Evolutionary conservation across 2,113 vertebrate species (phyloP), one percentile per base, ranked within the genome.

Genomic region (Proteles cristata): DNA sequence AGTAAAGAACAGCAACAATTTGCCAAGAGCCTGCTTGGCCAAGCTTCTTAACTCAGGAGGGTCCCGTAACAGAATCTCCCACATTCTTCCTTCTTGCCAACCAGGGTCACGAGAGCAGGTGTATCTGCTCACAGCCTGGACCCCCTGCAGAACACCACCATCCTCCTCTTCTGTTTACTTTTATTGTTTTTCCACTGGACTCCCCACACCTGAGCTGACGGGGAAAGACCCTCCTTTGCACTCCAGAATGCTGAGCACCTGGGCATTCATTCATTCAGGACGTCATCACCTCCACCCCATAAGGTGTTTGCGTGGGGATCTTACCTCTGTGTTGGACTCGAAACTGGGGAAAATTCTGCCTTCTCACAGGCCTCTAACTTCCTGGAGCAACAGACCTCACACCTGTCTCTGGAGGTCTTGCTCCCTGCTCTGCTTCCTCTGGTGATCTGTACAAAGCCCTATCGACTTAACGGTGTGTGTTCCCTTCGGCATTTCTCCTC

Each of bases 71-170:
- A 33, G 58, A 65, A 50, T 89, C 12, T 35, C 9, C 28, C 10
- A 7, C 5, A 0, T 35, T 66, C 5, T n/a, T 55, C 31, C 48
- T 87, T 21, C 55, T 11, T 23, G 31, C 53, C 7, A 1, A 26
- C 31, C 0, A 4, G 11, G 15, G 21, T 25, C 31, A 61, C 0
- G 5, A 84, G 35, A 61, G 35, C 6, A 85, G 66, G 21, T 0
- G 2, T 31, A 69, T 21, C 8, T 73, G 9, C 35, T 92, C 15
- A 55, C 1, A 6, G 26, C 63, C 50, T 33, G 53, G 11, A 0
- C 9, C 7, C 39, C 39, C 1, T 6, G 7, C 28, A 90, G 26
- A 65, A 12, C 17, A 3, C 11, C 3, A 82, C 6, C n/a, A 68
- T 25, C 31, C 25, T 93, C 35, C 45, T 35, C 43, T 79, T 92